A percentile compares a stretch with the other conserved stretches of the same genome.
These are phyloP conservation scores for Scaptodrosophila lebanonensis DNA, from an alignment of 1,140 invertebrate genomes.

Conservation along the genomic window DNA sequence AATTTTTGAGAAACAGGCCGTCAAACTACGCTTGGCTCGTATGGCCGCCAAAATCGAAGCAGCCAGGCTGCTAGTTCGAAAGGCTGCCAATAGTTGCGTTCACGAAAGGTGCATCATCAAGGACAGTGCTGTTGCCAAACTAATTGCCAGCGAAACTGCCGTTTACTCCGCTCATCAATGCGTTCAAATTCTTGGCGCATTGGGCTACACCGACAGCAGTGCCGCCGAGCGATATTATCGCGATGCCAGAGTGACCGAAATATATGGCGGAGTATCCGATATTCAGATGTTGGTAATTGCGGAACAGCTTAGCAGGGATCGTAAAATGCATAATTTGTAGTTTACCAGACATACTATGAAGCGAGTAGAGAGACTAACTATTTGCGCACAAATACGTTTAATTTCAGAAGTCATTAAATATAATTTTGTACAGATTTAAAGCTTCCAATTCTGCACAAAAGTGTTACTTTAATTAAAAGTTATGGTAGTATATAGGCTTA, in stretches of 20 bases:
- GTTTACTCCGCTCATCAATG: conserved; percentile 90
- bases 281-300: conserved; percentile 94
- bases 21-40: background rate
- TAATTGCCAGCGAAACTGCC: conserved; percentile 90
- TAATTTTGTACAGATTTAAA: too few relatives aligned
- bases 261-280: conserved; percentile 94
- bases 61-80: background rate
- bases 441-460: too few relatives aligned
- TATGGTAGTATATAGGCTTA: too few relatives aligned
- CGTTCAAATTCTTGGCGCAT: conserved; percentile 90
- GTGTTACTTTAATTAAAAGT: too few relatives aligned
- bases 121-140: conserved; percentile 89
- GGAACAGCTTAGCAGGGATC: too few relatives aligned
- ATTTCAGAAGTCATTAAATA: too few relatives aligned
- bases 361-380: too few relatives aligned
- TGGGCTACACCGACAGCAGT: conserved; percentile 92
- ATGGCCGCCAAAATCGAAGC: background rate
- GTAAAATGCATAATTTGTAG: too few relatives aligned
- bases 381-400: too few relatives aligned
- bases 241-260: conserved; percentile 90
- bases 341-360: too few relatives aligned
- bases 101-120: background rate
- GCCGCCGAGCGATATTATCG: conserved; percentile 93
- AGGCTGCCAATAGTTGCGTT: background rate
- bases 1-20: background rate